phyloP scores from a whole-genome alignment of 2,888 invertebrate species.

The Himalopsyche tibetana region DNA sequence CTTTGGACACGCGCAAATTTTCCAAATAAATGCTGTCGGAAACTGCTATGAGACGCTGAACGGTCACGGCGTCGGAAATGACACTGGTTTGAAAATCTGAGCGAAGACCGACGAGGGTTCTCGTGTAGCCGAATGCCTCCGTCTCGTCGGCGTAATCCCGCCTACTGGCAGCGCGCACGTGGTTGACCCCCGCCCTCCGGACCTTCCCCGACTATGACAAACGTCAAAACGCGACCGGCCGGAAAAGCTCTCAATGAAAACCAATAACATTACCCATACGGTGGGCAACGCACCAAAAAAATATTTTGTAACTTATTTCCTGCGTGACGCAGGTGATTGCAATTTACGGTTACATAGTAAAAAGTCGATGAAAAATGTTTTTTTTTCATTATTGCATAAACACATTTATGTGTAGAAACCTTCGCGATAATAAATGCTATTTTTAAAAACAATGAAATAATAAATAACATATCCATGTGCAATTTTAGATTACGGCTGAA shows the following conservation, averaged over 20 bases:
- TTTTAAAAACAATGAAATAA: no score
- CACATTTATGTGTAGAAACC: no score
- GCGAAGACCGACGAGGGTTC: background rate
- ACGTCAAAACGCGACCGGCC: constrained; percentile 2
- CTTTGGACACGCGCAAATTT: background rate
- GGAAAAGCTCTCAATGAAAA: background rate
- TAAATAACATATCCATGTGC: no score
- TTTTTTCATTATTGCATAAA: no score
- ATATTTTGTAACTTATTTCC: background rate
- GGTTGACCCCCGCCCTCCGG: constrained; percentile 7
- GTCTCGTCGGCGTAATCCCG: constrained; percentile 5
- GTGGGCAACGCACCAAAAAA: background rate
- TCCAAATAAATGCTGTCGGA: background rate
- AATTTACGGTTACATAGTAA: no score
- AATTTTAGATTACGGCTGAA: no score
- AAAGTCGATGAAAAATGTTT: no score
- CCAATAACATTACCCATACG: background rate
- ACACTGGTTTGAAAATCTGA: constrained; percentile 8
- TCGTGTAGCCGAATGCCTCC: constrained; percentile 16
- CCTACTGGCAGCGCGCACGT: constrained; percentile 18
- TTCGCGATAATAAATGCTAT: no score
- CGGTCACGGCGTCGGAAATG: constrained; percentile 3
- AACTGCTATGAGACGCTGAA: background rate
- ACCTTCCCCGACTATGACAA: background rate
- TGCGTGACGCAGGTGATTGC: background rate